Conservation (phyloP, 2,113 vertebrate genomes). For the Pimephales promelas region DNA sequence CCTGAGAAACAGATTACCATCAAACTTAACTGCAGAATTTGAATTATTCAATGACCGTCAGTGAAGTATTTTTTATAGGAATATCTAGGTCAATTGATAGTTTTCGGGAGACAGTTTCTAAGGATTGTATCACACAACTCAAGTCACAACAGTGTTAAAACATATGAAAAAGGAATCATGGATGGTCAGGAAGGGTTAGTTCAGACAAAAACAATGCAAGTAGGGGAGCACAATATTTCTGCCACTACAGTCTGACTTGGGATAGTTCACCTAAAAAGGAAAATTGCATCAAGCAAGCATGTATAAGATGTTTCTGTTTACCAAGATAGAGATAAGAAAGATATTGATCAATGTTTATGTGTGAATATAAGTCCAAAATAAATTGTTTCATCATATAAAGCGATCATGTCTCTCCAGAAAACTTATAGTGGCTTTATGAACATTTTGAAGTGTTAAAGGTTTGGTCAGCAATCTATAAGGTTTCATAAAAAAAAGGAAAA, state of each 20-base stretch:
- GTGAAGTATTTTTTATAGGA: not conserved
- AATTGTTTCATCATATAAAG: too few species aligned
- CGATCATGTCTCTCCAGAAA: too few species aligned
- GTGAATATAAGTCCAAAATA: too few species aligned
- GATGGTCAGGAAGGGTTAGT: not conserved
- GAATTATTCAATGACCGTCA: not conserved
- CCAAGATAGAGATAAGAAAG: too few species aligned
- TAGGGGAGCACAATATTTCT: constrained; percentile 46
- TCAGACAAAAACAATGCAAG: constrained; percentile 34
- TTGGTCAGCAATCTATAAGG: too few species aligned
- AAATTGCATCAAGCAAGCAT: too few species aligned
- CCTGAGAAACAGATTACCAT: not conserved
- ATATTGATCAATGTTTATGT: too few species aligned
- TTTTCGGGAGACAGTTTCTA: not conserved
- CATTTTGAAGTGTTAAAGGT: too few species aligned
- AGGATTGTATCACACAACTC: not conserved
- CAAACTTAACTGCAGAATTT: not conserved
- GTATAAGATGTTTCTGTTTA: too few species aligned
- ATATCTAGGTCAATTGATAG: not conserved
- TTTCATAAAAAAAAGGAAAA: too few species aligned
- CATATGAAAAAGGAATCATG: not conserved
- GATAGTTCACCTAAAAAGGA: too few species aligned
- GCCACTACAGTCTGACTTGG: constrained; percentile 47
- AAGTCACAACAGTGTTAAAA: not conserved
- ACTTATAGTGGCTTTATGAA: too few species aligned